phyloP scores from a whole-genome alignment of 2,888 invertebrate genomes.

The Dasypolia templi region DNA sequence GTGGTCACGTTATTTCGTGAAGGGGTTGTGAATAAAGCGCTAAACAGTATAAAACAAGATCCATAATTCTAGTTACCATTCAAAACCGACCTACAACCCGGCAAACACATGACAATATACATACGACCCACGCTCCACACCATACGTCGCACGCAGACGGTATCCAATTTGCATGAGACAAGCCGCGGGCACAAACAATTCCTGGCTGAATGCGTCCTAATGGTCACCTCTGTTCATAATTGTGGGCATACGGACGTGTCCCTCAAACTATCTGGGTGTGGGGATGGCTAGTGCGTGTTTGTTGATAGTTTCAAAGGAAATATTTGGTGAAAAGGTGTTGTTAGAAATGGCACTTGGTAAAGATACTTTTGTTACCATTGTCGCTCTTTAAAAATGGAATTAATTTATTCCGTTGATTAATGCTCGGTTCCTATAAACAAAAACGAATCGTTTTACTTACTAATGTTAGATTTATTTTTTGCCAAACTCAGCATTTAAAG shows the following conservation, averaged over 20 bases:
- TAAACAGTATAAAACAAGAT: background rate
- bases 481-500: too few relatives aligned
- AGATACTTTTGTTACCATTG: too few relatives aligned
- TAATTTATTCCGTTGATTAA: too few relatives aligned
- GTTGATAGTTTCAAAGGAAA: background rate
- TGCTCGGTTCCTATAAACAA: too few relatives aligned
- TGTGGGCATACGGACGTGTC: constrained; percentile 53
- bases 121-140: background rate
- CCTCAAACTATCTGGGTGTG: constrained; percentile 51
- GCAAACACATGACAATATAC: constrained; percentile 42
- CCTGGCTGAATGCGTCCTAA: constrained; percentile 77
- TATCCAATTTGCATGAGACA: constrained; percentile 80
- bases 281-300: constrained; percentile 14
- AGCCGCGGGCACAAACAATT: constrained; percentile 77
- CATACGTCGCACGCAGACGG: constrained; percentile 49
- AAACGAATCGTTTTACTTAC: too few relatives aligned
- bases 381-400: too few relatives aligned
- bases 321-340: background rate
- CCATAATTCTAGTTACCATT: constrained; percentile 28
- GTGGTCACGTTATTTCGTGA: background rate
- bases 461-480: too few relatives aligned
- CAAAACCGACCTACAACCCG: background rate
- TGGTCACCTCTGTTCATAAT: constrained; percentile 71
- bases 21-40: background rate
- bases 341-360: background rate